Percentiles rank a stretch among this genome's conserved stretches.
These are phyloP conservation scores for Esox masquinongy DNA, from an alignment of 2,797 vertebrate species.

Conservation along the genomic window DNA sequence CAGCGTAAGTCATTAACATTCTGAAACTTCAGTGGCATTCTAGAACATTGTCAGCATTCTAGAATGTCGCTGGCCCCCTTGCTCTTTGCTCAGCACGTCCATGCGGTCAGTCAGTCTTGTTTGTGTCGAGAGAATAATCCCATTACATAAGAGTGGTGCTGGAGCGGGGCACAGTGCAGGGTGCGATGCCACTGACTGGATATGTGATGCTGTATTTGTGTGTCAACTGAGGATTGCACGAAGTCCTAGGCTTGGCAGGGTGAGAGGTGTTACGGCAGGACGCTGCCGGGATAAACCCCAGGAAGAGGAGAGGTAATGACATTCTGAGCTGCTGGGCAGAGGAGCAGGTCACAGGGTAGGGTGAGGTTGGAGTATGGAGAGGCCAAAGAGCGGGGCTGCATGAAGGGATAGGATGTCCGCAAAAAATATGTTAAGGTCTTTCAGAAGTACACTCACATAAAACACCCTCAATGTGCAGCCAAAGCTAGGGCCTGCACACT, in stretches of 20 bases:
- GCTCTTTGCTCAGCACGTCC: not conserved
- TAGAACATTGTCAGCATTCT: not conserved
- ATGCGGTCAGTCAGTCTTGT: not conserved
- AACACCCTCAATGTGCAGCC: no score
- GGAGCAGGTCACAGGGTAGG: not conserved
- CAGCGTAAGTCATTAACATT: not conserved
- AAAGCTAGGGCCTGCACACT: no score
- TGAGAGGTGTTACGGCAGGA: not conserved
- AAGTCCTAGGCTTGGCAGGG: slow-evolving; percentile 36
- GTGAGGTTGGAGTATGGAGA: not conserved
- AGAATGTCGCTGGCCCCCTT: not conserved
- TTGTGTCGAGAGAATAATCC: slow-evolving; percentile 26
- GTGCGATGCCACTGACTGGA: not conserved
- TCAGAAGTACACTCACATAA: no score
- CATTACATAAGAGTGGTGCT: slow-evolving; percentile 35
- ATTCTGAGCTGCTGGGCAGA: not conserved
- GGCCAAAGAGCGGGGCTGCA: not conserved
- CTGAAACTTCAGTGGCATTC: not conserved
- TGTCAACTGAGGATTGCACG: slow-evolving; percentile 42
- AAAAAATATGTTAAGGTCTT: not conserved
- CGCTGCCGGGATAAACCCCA: slow-evolving; percentile 6
- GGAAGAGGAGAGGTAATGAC: slow-evolving; percentile 16
- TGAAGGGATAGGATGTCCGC: not conserved
- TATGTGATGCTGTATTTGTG: slow-evolving; percentile 18
- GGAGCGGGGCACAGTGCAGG: not conserved